A percentile compares a stretch with the other conserved stretches of the same genome.
Evolutionary conservation across 2,797 vertebrate species (phyloP).

Genomic region (Mormyrops attenuatus): DNA sequence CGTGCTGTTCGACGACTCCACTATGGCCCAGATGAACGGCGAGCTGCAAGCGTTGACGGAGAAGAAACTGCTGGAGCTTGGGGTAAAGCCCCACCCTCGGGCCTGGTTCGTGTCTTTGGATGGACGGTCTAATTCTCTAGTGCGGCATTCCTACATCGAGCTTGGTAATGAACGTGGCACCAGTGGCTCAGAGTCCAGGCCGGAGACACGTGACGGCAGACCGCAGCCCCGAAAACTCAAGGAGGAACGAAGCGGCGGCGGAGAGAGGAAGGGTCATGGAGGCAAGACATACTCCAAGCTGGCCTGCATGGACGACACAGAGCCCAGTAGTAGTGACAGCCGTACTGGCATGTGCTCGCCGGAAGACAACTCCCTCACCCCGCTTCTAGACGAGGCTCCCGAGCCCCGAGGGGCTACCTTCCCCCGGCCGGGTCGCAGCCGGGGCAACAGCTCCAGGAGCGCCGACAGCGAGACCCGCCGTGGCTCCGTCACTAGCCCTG

Average conservation of each 20-base stretch:
- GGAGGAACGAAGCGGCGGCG: conserved; percentile 27
- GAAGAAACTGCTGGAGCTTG: conserved; percentile 72
- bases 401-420: conserved; percentile 59
- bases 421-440: conserved; percentile 58
- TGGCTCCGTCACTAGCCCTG: conserved; percentile 68
- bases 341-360: conserved; percentile 60
- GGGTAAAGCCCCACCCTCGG: conserved; percentile 70
- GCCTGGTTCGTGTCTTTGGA: conserved; percentile 80
- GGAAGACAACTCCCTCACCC: conserved; percentile 70
- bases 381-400: conserved; percentile 58
- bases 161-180: conserved; percentile 60
- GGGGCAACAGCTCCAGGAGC: conserved; percentile 64
- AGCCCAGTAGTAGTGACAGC: conserved; percentile 62
- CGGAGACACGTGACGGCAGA: conserved; percentile 58
- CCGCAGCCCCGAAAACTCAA: conserved; percentile 26
- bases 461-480: conserved; percentile 62
- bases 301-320: conserved; percentile 58
- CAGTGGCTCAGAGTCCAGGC: conserved; percentile 54
- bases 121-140: conserved; percentile 71
- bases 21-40: conserved; percentile 75
- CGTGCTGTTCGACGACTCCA: conserved; percentile 71
- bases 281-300: conserved; percentile 53
- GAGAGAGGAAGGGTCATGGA: conserved; percentile 37
- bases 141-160: conserved; percentile 79
- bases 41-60: conserved; percentile 76